Evolutionary conservation across 2,113 vertebrate species (phyloP).

Genomic region (Rynchops niger): DNA sequence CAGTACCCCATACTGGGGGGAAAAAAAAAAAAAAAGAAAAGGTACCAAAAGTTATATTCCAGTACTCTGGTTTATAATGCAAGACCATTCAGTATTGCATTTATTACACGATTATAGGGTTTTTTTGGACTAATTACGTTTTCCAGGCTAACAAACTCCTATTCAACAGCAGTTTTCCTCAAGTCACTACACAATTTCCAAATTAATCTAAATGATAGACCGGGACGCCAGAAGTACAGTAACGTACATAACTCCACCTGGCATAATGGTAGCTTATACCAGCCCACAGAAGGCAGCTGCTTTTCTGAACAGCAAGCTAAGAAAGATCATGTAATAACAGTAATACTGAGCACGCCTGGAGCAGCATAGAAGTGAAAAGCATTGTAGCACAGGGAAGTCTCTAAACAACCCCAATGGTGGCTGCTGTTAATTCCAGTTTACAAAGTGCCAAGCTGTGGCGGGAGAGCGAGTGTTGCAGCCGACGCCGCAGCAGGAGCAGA

Average conservation of each 20-base stretch:
- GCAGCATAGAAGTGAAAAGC: neutral
- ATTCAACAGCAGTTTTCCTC: neutral
- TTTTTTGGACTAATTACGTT: neutral
- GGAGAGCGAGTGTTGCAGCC: fast-evolving
- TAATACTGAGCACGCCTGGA: neutral
- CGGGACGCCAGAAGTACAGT: neutral
- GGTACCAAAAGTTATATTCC: neutral
- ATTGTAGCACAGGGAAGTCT: neutral
- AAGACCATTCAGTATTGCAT: neutral
- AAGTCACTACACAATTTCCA: conserved; percentile 46
- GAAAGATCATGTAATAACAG: conserved; percentile 21
- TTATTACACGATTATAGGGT: neutral
- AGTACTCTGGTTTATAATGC: neutral
- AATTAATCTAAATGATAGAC: conserved; percentile 54
- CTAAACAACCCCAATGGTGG: conserved; percentile 5
- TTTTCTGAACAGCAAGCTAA: conserved; percentile 4
- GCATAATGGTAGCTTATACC: conserved; percentile 15
- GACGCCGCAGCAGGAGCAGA: neutral
- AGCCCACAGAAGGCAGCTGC: conserved; percentile 1
- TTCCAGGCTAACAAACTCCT: neutral
- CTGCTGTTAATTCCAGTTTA: neutral
- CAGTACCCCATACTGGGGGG: conserved; percentile 92
- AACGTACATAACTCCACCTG: neutral
- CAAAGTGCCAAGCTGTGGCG: neutral
- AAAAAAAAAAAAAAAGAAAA: neutral